Evolutionary conservation across 2,113 vertebrate species (phyloP).

Genomic region (Bucco capensis): DNA sequence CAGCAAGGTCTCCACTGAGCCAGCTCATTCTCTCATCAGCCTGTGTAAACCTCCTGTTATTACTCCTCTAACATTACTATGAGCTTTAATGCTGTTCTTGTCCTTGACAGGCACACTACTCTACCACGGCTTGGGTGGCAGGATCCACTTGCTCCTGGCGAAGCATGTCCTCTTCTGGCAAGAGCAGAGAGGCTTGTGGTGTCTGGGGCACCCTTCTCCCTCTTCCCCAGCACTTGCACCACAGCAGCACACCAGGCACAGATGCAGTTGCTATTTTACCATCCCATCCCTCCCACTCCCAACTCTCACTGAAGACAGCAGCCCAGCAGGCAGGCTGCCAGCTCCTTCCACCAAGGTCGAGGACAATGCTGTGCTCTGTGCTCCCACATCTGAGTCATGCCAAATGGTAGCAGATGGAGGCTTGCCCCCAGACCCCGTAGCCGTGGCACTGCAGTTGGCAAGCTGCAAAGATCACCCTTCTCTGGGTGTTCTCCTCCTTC

Average conservation of each 20-base stretch:
- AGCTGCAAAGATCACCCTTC: conserved; percentile 57
- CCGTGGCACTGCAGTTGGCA: conserved; percentile 47
- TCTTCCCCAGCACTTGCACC: not conserved
- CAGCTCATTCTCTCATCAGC: not conserved
- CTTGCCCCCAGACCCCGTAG: not conserved
- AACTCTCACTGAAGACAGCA: not conserved
- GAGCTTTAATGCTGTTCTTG: not conserved
- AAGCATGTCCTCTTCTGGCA: rapidly evolving
- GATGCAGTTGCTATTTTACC: not conserved
- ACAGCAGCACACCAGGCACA: not conserved
- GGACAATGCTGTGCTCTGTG: conserved; percentile 74
- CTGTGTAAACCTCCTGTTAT: not conserved
- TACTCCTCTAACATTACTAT: not conserved
- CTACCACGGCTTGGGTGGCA: rapidly evolving
- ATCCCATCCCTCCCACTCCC: not conserved
- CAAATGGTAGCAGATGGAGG: conserved; percentile 67
- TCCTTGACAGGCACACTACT: not conserved
- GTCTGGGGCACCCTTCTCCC: rapidly evolving
- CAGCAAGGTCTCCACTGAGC: not conserved
- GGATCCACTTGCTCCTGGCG: rapidly evolving
- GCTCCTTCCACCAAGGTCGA: not conserved
- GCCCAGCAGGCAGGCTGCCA: conserved; percentile 32
- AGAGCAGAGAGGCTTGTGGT: rapidly evolving
- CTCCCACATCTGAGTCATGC: not conserved
- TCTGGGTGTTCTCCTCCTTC: conserved; percentile 57